These are phyloP conservation scores for Phalanger gymnotis DNA, from an alignment of 2,797 vertebrate species.

Conservation along the genomic window DNA sequence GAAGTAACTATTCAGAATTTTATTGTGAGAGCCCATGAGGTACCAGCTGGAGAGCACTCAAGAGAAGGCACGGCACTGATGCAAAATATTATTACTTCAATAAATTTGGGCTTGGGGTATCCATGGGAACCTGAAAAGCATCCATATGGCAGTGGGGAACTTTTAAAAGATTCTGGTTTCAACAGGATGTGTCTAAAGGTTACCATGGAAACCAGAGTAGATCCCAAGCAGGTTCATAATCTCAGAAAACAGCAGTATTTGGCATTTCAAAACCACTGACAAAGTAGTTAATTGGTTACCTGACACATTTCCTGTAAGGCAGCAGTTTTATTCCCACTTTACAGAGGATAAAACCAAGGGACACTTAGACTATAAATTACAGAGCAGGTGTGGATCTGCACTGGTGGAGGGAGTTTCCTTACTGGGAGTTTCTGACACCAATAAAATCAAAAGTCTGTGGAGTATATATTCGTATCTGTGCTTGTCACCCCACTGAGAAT, in stretches of 20 bases:
- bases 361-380: background rate
- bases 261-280: constrained; percentile 3
- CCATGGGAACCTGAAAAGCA: constrained; percentile 1
- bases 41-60: background rate
- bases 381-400: background rate
- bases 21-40: background rate
- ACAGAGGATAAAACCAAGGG: background rate
- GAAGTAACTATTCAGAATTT: background rate
- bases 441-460: background rate
- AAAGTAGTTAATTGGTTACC: background rate
- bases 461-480: background rate
- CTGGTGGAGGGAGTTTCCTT: background rate
- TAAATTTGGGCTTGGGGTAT: constrained; percentile 19
- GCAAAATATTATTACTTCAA: background rate
- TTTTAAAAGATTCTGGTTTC: constrained; percentile 18
- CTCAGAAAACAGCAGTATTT: background rate
- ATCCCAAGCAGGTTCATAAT: background rate
- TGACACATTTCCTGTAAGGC: background rate
- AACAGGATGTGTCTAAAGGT: constrained; percentile 17
- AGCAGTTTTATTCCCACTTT: background rate
- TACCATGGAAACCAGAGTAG: constrained; percentile 34
- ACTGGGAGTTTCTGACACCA: background rate
- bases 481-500: background rate
- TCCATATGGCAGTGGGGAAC: background rate
- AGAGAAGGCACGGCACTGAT: constrained; percentile 14